These are phyloP conservation scores for Champsocephalus gunnari DNA, from an alignment of 2,797 vertebrate genomes.

Conservation along the genomic window DNA sequence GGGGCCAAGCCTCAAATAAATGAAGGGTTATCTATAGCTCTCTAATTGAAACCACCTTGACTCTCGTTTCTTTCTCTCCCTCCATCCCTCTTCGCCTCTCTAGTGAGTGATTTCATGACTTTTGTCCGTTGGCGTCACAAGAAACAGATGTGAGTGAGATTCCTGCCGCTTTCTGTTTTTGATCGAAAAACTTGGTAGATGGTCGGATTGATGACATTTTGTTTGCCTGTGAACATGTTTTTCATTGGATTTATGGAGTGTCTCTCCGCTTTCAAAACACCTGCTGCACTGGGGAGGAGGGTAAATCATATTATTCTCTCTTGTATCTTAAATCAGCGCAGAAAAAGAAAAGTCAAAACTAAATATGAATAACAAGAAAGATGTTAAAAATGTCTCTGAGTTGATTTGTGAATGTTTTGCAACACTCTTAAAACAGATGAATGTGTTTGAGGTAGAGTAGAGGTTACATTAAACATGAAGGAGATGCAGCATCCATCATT, in stretches of 20 bases:
- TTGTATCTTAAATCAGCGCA: constrained; percentile 19
- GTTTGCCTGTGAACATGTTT: constrained; percentile 84
- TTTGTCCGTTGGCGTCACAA: constrained; percentile 80
- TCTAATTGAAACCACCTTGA: constrained; percentile 84
- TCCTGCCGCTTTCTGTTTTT: constrained; percentile 79
- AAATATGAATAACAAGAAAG: constrained; percentile 35
- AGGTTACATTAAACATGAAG: constrained; percentile 9
- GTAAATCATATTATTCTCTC: constrained; percentile 62
- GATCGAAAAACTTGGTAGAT: constrained; percentile 74
- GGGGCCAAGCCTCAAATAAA: constrained; percentile 72
- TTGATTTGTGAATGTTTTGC: constrained; percentile 47
- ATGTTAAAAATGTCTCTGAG: constrained; percentile 41
- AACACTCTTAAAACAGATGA: constrained; percentile 45
- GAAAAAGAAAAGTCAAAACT: constrained; percentile 17
- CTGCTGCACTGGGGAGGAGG: constrained; percentile 65
- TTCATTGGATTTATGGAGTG: constrained; percentile 79
- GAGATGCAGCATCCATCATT: constrained; percentile 25
- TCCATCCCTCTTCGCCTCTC: constrained; percentile 59
- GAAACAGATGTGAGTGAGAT: constrained; percentile 84
- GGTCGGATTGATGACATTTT: constrained; percentile 81
- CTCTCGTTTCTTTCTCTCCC: constrained; percentile 56
- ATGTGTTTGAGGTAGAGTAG: constrained; percentile 11
- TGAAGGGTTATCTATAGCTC: constrained; percentile 83
- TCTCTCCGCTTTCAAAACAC: constrained; percentile 77
- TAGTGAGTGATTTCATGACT: constrained; percentile 83